A percentile compares a stretch with the other conserved stretches of the same genome.
Evolutionary conservation across 2,113 vertebrate species (phyloP).

Genomic region (Eudyptes chrysolophus): DNA sequence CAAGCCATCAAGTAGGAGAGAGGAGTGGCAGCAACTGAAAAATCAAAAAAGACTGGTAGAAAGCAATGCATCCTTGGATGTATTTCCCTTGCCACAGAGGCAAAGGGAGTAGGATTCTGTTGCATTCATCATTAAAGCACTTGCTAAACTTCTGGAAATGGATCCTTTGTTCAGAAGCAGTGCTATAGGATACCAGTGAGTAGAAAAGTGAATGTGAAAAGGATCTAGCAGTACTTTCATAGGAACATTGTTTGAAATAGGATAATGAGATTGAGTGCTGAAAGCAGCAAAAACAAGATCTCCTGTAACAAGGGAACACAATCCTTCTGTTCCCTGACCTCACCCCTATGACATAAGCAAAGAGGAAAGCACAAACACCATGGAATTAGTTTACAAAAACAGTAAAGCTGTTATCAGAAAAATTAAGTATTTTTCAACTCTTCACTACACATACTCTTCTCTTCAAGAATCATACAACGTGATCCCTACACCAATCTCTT

Average conservation of each 20-base stretch:
- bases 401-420: background rate
- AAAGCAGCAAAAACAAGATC: slow-evolving; percentile 42
- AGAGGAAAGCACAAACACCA: background rate
- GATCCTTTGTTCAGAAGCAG: slow-evolving; percentile 45
- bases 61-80: slow-evolving; percentile 24
- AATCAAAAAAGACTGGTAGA: background rate
- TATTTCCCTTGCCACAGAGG: slow-evolving; percentile 20
- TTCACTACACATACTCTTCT: background rate
- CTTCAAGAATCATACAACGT: background rate
- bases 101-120: slow-evolving; percentile 42
- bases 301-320: slow-evolving; percentile 56
- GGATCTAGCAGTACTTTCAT: slow-evolving; percentile 45
- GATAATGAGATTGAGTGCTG: slow-evolving; percentile 44
- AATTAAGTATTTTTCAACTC: background rate
- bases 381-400: background rate
- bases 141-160: slow-evolving; percentile 57
- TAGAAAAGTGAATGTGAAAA: slow-evolving; percentile 26
- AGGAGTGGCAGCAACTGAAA: slow-evolving; percentile 26
- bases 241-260: slow-evolving; percentile 45
- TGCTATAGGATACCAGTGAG: slow-evolving; percentile 47
- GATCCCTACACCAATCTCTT: background rate
- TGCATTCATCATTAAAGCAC: slow-evolving; percentile 50
- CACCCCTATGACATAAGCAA: slow-evolving; percentile 24
- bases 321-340: slow-evolving; percentile 57
- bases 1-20: slow-evolving; percentile 6